Conservation (phyloP, 2,797 vertebrate species). For the Clarias pachynema region DNA sequence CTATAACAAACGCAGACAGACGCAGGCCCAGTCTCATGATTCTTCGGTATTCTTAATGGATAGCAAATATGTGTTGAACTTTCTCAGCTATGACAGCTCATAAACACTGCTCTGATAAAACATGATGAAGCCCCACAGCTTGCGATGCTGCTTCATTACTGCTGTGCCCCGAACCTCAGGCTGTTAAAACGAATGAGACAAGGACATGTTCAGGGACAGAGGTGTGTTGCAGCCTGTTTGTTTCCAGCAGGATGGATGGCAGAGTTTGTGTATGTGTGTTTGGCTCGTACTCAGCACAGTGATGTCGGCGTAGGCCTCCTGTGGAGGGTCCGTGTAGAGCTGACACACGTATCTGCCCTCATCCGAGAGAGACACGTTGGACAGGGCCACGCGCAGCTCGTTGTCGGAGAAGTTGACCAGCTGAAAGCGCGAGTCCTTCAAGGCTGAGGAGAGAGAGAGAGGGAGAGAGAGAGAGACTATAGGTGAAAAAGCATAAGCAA, state of each 20-base stretch:
- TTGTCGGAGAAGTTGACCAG: constrained; percentile 99
- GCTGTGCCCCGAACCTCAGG: background rate
- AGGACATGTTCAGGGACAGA: constrained; percentile 27
- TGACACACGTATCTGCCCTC: constrained; percentile 97
- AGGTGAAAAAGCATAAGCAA: background rate
- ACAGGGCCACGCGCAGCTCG: constrained; percentile 93
- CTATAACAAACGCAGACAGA: constrained; percentile 21
- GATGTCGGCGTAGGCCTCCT: constrained; percentile 95
- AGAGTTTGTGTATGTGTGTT: constrained; percentile 19
- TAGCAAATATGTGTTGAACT: constrained; percentile 32
- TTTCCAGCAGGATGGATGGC: constrained; percentile 35
- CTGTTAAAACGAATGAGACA: constrained; percentile 32
- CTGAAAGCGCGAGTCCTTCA: constrained; percentile 97
- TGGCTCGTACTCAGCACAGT: constrained; percentile 87
- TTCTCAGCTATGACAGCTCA: constrained; percentile 37
- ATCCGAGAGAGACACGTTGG: constrained; percentile 94
- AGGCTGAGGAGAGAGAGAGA: constrained; percentile 64
- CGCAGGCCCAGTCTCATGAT: background rate
- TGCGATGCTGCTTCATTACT: constrained; percentile 19
- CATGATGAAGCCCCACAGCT: constrained; percentile 29
- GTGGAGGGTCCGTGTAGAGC: constrained; percentile 95
- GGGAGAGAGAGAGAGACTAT: constrained; percentile 32
- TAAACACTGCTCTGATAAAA: constrained; percentile 51
- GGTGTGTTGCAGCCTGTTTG: constrained; percentile 22
- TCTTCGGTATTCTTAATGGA: constrained; percentile 41